These are phyloP conservation scores for Panthera uncia DNA, from an alignment of 2,113 vertebrate species.

Conservation along the genomic window DNA sequence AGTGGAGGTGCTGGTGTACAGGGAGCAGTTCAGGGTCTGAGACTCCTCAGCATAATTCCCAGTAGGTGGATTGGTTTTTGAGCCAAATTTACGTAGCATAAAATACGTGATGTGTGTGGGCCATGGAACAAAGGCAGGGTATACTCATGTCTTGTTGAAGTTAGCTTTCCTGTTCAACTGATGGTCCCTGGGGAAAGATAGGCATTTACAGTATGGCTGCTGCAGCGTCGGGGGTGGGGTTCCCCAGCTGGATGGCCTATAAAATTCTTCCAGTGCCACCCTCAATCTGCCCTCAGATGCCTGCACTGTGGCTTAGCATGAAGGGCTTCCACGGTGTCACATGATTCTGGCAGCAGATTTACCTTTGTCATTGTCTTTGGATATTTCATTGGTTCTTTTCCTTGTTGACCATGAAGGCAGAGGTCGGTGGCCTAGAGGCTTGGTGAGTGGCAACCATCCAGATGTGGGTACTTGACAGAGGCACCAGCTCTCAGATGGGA, in stretches of 20 bases:
- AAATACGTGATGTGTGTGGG: background rate
- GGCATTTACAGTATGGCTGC: background rate
- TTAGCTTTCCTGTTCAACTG: background rate
- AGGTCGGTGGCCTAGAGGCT: background rate
- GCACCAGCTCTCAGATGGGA: background rate
- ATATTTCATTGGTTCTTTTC: background rate
- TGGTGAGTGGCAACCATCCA: background rate
- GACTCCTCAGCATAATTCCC: background rate
- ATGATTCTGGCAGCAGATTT: background rate
- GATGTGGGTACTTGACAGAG: background rate
- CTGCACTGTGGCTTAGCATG: background rate
- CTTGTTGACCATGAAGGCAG: background rate
- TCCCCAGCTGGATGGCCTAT: background rate
- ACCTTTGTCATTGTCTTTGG: background rate
- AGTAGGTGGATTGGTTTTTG: background rate
- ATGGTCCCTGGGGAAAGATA: background rate
- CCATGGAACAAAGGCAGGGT: too few relatives aligned
- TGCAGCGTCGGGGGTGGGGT: too few relatives aligned
- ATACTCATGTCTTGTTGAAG: background rate
- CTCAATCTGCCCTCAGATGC: too few relatives aligned
- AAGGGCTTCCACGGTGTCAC: background rate
- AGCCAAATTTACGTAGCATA: background rate
- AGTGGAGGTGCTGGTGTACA: background rate
- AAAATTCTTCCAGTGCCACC: background rate
- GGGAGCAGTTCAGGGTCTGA: background rate